Conservation (phyloP, 2,113 vertebrate genomes). For the Thunnus maccoyii region DNA sequence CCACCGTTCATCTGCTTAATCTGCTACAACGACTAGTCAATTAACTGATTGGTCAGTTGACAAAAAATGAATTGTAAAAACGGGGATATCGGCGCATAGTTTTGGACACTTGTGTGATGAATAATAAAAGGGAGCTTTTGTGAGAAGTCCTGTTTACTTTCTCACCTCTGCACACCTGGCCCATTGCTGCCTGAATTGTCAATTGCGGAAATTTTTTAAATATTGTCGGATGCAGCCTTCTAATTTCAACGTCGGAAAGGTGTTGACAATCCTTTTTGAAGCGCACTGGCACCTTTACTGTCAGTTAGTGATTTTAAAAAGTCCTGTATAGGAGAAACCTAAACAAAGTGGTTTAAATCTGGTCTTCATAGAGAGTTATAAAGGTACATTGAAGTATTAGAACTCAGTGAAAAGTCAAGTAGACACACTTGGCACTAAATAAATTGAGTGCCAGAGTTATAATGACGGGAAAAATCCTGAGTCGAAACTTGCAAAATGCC, state of each 20-base stretch:
- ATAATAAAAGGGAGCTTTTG: too few relatives aligned
- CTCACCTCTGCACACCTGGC: too few relatives aligned
- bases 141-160: too few relatives aligned
- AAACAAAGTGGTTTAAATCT: conserved; percentile 30
- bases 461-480: conserved; percentile 58
- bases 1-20: too few relatives aligned
- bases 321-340: neutral
- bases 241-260: neutral
- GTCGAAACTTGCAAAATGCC: conserved; percentile 54
- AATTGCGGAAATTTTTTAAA: too few relatives aligned
- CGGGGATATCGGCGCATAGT: neutral
- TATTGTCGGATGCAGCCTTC: too few relatives aligned
- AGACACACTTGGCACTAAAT: conserved; percentile 50
- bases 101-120: neutral
- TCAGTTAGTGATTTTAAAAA: neutral
- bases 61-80: too few relatives aligned
- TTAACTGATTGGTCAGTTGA: too few relatives aligned
- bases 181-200: too few relatives aligned
- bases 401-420: conserved; percentile 40
- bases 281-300: neutral
- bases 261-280: neutral
- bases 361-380: conserved; percentile 24
- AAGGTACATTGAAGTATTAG: conserved; percentile 38
- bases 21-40: too few relatives aligned
- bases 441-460: conserved; percentile 48